These are phyloP conservation scores for Leptosomus discolor DNA, from an alignment of 2,113 vertebrate species.

Conservation along the genomic window DNA sequence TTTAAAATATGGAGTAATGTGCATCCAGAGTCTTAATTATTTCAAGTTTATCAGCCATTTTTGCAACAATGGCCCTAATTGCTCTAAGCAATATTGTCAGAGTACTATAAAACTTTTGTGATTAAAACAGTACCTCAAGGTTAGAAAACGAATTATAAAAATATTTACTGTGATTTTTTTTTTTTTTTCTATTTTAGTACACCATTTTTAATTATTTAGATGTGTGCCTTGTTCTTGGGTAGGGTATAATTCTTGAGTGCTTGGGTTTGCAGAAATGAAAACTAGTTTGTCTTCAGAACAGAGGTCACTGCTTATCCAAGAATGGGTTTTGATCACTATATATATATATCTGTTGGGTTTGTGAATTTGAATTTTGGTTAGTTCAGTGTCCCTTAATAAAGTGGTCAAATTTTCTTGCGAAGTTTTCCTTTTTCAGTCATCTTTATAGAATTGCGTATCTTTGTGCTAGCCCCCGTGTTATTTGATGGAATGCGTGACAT, in stretches of 20 bases:
- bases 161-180: not conserved
- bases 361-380: not conserved
- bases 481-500: not conserved
- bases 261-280: not conserved
- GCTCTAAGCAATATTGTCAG: not conserved
- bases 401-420: not conserved
- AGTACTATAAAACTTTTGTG: not conserved
- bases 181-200: not conserved
- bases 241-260: not conserved
- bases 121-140: not conserved
- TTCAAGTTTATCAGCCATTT: not conserved
- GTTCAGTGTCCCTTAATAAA: not conserved
- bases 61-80: not conserved
- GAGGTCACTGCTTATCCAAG: not conserved
- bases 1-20: not conserved
- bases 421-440: not conserved
- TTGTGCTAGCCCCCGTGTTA: not conserved
- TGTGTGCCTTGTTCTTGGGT: not conserved
- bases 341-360: not conserved
- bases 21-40: not conserved
- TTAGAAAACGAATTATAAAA: not conserved
- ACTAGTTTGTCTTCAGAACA: not conserved
- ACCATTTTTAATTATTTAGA: not conserved
- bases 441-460: not conserved
- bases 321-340: not conserved